phyloP scores from a whole-genome alignment of 1,140 invertebrate species.

The Eumeta japonica region DNA sequence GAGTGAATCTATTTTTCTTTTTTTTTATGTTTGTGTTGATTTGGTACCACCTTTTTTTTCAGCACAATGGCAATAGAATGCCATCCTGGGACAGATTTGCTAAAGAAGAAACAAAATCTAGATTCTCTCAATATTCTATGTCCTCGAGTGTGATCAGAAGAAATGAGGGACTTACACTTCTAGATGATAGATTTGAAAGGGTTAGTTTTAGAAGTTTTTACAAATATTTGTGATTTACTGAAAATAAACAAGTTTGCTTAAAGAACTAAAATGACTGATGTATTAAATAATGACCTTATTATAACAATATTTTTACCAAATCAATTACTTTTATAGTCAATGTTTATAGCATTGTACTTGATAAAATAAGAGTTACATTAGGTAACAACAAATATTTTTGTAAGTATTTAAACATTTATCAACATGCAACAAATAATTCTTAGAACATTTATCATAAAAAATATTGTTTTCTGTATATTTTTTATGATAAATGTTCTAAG shows the following conservation, averaged over 20 bases:
- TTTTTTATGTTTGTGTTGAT: too few species aligned
- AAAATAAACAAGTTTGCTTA: neutral
- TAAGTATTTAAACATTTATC: too few species aligned
- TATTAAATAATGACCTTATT: neutral
- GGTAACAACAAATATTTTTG: too few species aligned
- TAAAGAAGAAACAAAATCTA: conserved; percentile 80
- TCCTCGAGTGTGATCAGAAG: conserved; percentile 86
- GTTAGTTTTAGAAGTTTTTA: conserved; percentile 48
- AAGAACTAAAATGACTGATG: neutral
- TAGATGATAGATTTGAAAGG: conserved; percentile 92
- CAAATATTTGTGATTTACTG: neutral
- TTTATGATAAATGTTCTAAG: too few species aligned
- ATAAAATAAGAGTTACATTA: too few species aligned
- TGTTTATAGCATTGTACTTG: too few species aligned
- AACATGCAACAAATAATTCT: too few species aligned
- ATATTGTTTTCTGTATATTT: too few species aligned
- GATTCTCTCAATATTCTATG: conserved; percentile 94
- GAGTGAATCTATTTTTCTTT: too few species aligned
- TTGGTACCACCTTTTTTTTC: too few species aligned
- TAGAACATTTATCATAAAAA: too few species aligned
- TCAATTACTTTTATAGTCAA: too few species aligned
- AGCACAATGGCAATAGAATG: conserved; percentile 59
- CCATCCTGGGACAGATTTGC: conserved; percentile 56
- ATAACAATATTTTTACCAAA: neutral
- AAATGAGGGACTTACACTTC: conserved; percentile 77